Evolutionary conservation across 2,888 invertebrate genomes (phyloP), one percentile per base, ranked within the genome.

Genomic region (Latrodectus elegans): DNA sequence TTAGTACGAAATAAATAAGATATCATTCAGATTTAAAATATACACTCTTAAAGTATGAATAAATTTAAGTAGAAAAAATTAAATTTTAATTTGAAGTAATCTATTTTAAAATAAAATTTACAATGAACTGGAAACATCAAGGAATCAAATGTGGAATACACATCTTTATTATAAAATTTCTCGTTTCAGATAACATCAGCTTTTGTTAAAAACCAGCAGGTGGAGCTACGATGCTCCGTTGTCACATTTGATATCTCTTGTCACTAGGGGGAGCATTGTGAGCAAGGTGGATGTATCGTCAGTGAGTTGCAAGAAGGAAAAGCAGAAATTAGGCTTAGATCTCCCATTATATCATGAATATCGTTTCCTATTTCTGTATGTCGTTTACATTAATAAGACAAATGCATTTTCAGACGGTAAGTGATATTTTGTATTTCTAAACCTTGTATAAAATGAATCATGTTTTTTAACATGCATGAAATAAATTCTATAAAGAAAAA

Each of bases 221-320:
- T 87, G 86, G 86, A 80, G 81, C 86, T 72, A 53, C 55, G 14
- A 52, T 22, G 49, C 52, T 75, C 86, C 81, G 77, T 87, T 87
- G 86, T 87, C 77, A 81, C 76, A 87, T 87, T 87, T 81, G 86
- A 87, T 81, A 80, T 72, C 81, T 68, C 77, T 76, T 76, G 81
- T 87, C 86, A 87, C 86, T 87, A 81, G 81, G 81, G 86, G 86
- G 81, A 87, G 86, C 76, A 77, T 67, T 68, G 71, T 53, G 72
- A 72, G 77, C 38, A 55, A 76, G 76, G 71, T 87, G 86, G 81
- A 81, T 71, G 81, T 87, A 81, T 72, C 72, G 76, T 52, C 77
- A 84, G 64, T 53, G 78, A 77, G 77, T 72, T 72, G 53, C 65
- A 55, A 68, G 70, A 60, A 51, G 55, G 70, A 75, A 68, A 51